These are phyloP conservation scores for Lycophotia porphyrea DNA, from an alignment of 2,888 invertebrate species.

Conservation along the genomic window DNA sequence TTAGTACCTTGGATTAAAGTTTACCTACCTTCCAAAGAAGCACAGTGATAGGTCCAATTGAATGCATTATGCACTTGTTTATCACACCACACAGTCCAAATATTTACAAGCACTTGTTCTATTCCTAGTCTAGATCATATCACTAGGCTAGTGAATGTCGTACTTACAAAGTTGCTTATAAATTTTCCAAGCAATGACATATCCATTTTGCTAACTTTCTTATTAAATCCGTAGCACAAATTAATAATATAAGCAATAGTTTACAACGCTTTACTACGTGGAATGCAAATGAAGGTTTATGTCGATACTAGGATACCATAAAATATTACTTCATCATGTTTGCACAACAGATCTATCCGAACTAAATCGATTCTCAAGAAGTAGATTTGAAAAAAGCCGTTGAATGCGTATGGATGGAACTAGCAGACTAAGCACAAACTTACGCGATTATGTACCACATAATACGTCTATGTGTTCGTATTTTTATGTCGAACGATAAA, in stretches of 20 bases:
- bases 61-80: slow-evolving; percentile 32
- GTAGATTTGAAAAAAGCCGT: slow-evolving; percentile 64
- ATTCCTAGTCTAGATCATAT: background rate
- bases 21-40: slow-evolving; percentile 49
- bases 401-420: slow-evolving; percentile 82
- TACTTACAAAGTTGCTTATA: slow-evolving; percentile 87
- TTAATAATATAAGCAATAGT: slow-evolving; percentile 48
- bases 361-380: background rate
- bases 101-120: slow-evolving; percentile 9
- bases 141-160: slow-evolving; percentile 6
- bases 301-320: slow-evolving; percentile 26
- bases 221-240: slow-evolving; percentile 39
- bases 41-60: slow-evolving; percentile 50
- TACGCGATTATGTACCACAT: slow-evolving; percentile 68
- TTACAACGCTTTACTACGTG: slow-evolving; percentile 38
- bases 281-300: slow-evolving; percentile 44
- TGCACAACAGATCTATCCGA: slow-evolving; percentile 27
- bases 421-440: slow-evolving; percentile 78
- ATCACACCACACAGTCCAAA: slow-evolving; percentile 1
- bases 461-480: slow-evolving; percentile 69
- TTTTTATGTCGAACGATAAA: slow-evolving; percentile 82
- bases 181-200: slow-evolving; percentile 82
- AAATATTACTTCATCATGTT: slow-evolving; percentile 33
- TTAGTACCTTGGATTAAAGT: background rate
- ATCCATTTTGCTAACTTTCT: slow-evolving; percentile 77